Percentiles rank a stretch among this genome's conserved stretches.
These are phyloP conservation scores for Poeciliopsis prolifica DNA, from an alignment of 2,113 vertebrate species.

Conservation along the genomic window DNA sequence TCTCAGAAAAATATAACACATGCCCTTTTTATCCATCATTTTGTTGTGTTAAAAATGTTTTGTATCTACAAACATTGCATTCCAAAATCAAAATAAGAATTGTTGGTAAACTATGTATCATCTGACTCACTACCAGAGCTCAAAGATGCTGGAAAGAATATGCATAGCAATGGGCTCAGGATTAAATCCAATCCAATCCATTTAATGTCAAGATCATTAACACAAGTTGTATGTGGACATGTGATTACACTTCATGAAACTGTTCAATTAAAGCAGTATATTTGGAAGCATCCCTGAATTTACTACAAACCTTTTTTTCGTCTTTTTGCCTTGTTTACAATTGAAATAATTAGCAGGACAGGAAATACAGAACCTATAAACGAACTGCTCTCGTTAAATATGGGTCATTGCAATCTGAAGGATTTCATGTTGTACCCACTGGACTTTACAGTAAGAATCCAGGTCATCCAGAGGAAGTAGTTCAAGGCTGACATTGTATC, in stretches of 20 bases:
- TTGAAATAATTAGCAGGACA: not conserved
- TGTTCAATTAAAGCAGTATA: not conserved
- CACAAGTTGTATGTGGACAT: slow-evolving; percentile 9
- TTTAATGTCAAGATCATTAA: slow-evolving; percentile 37
- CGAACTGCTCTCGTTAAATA: not conserved
- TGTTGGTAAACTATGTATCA: slow-evolving; percentile 15
- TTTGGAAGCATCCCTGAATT: not conserved
- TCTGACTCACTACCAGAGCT: slow-evolving; percentile 19
- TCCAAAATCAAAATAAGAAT: slow-evolving; percentile 36
- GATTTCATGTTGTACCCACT: not conserved
- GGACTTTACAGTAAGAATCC: slow-evolving; percentile 1
- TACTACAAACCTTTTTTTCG: not conserved
- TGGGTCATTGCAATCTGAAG: not conserved
- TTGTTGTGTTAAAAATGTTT: not conserved
- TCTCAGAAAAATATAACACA: not conserved
- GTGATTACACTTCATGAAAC: not conserved
- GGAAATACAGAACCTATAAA: not conserved
- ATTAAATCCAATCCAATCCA: slow-evolving; percentile 46
- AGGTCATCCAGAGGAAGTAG: slow-evolving; percentile 29
- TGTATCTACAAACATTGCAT: slow-evolving; percentile 1
- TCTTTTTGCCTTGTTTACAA: not conserved
- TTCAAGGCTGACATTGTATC: slow-evolving; percentile 5
- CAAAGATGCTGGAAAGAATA: slow-evolving; percentile 10
- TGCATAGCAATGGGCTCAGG: not conserved
- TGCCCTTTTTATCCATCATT: slow-evolving; percentile 19